phyloP scores from a whole-genome alignment of 2,888 invertebrate species.

The Meliscaeva auricollis region DNA sequence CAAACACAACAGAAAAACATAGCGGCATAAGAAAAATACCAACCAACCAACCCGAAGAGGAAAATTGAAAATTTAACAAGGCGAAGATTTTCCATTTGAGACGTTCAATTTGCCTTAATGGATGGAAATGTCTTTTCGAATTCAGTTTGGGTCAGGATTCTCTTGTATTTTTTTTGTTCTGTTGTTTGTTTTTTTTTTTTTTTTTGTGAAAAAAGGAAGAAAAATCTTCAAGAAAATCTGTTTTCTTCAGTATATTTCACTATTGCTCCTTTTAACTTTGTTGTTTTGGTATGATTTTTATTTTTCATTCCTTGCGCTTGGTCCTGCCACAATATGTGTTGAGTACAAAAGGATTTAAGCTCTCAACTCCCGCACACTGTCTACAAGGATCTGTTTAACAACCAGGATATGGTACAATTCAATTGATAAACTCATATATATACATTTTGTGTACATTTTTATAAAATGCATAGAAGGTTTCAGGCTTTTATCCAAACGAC shows the following conservation, averaged over 20 bases:
- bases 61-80: constrained; percentile 77
- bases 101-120: constrained; percentile 77
- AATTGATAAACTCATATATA: constrained; percentile 59
- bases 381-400: constrained; percentile 68
- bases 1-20: constrained; percentile 33
- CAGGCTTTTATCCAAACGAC: constrained; percentile 45
- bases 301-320: neutral
- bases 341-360: constrained; percentile 68
- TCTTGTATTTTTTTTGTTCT: constrained; percentile 13
- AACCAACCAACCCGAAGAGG: constrained; percentile 35
- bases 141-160: constrained; percentile 75
- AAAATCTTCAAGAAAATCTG: constrained; percentile 61
- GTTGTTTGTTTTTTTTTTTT: neutral
- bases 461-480: constrained; percentile 46
- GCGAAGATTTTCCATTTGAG: constrained; percentile 77
- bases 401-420: constrained; percentile 72
- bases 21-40: constrained; percentile 13
- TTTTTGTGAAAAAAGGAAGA: neutral
- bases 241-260: constrained; percentile 55
- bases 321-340: constrained; percentile 61
- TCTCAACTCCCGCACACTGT: constrained; percentile 51
- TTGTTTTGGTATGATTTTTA: constrained; percentile 50
- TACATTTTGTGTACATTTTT: constrained; percentile 6
- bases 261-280: constrained; percentile 53
- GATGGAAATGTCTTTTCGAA: constrained; percentile 77